These are phyloP conservation scores for Conchocele bisecta DNA, from an alignment of 2,888 invertebrate genomes.

Conservation along the genomic window DNA sequence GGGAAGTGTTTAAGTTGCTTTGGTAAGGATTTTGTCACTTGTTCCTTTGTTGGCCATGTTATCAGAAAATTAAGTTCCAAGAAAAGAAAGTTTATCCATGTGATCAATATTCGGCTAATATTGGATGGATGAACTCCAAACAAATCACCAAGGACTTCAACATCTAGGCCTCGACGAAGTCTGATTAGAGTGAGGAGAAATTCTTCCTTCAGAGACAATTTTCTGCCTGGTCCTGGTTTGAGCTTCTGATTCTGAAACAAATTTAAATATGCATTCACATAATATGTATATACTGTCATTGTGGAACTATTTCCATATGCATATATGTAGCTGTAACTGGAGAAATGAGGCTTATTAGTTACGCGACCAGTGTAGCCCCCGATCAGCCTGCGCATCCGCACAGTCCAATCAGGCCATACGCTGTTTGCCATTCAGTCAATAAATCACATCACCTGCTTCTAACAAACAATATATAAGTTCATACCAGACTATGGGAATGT, in stretches of 20 bases:
- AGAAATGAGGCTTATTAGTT: no score
- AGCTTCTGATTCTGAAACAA: slow-evolving; percentile 1
- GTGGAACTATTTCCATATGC: no score
- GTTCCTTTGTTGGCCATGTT: slow-evolving; percentile 27
- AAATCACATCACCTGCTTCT: no score
- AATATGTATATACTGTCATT: no score
- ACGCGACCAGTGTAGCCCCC: no score
- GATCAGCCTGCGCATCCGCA: no score
- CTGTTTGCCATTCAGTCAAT: no score
- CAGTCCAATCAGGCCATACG: no score
- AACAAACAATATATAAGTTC: no score
- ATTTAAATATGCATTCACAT: no score
- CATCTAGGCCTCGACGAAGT: slow-evolving; percentile 5
- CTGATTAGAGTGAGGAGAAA: neutral
- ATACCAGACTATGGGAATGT: no score
- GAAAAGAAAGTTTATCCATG: slow-evolving; percentile 21
- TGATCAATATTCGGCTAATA: slow-evolving; percentile 19
- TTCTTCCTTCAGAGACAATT: slow-evolving; percentile 1
- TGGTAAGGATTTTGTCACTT: slow-evolving; percentile 13
- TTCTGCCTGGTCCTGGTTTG: neutral
- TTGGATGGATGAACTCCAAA: slow-evolving; percentile 12
- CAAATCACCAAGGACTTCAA: neutral
- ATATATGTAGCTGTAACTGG: no score
- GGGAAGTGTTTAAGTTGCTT: slow-evolving; percentile 33
- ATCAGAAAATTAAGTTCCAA: slow-evolving; percentile 10